A percentile compares a stretch with the other conserved stretches of the same genome.
These are phyloP conservation scores for Ochotona princeps DNA, from an alignment of 2,113 vertebrate genomes.

Conservation along the genomic window DNA sequence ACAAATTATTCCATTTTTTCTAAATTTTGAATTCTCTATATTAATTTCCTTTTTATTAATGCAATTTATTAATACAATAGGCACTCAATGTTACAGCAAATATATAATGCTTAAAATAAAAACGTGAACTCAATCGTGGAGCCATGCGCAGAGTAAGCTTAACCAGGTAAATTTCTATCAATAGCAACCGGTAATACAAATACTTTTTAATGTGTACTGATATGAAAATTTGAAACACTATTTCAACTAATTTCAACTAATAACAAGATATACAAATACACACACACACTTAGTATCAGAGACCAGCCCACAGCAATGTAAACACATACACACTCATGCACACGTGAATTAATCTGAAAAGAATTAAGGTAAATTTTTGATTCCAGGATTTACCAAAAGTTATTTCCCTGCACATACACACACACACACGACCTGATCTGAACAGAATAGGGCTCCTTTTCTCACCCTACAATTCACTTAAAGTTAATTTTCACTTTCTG, in stretches of 20 bases:
- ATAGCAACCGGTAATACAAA: slow-evolving; percentile 50
- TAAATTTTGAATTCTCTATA: slow-evolving; percentile 29
- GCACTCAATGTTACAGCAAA: too few relatives aligned
- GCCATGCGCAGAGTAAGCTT: slow-evolving; percentile 14
- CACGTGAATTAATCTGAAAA: neutral
- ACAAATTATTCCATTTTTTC: slow-evolving; percentile 5
- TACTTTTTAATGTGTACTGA: slow-evolving; percentile 50
- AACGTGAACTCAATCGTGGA: slow-evolving; percentile 33
- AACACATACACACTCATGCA: neutral
- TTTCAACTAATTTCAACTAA: slow-evolving; percentile 70
- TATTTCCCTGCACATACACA: neutral
- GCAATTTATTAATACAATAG: too few relatives aligned
- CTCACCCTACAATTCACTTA: slow-evolving; percentile 42
- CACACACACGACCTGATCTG: neutral
- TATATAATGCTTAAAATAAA: neutral
- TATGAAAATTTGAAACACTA: slow-evolving; percentile 62
- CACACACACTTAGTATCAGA: slow-evolving; percentile 4
- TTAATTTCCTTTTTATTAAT: neutral
- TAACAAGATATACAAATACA: slow-evolving; percentile 37
- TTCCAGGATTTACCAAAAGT: slow-evolving; percentile 49
- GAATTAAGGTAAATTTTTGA: slow-evolving; percentile 66
- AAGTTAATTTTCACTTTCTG: slow-evolving; percentile 54
- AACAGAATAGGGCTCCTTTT: slow-evolving; percentile 63
- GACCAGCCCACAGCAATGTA: slow-evolving; percentile 59
- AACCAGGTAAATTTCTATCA: slow-evolving; percentile 56